Conservation (phyloP, 1,140 invertebrate species). For the Drosophila teissieri region DNA sequence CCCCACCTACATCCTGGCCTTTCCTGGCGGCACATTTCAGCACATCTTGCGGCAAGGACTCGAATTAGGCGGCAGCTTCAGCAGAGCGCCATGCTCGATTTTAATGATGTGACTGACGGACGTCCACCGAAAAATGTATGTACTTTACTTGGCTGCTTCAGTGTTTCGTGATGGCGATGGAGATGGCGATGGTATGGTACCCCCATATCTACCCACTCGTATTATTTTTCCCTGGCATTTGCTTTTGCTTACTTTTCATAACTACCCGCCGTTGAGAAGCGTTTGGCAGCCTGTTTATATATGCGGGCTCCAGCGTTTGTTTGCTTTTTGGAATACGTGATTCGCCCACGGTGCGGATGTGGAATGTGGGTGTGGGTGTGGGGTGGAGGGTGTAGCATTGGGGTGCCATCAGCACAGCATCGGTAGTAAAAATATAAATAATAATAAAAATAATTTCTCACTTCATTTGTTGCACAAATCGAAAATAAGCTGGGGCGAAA, state of each 20-base stretch:
- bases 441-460: conserved; percentile 80
- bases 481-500: conserved; percentile 50
- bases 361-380: neutral
- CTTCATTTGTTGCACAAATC: conserved; percentile 81
- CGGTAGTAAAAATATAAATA: conserved; percentile 72
- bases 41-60: conserved; percentile 74
- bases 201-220: neutral
- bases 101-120: conserved; percentile 78
- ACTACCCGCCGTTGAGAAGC: neutral
- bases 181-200: neutral
- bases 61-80: conserved; percentile 63
- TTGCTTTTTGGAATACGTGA: conserved; percentile 80
- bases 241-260: conserved; percentile 46
- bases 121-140: conserved; percentile 53
- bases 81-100: conserved; percentile 56
- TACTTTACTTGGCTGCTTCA: conserved; percentile 8
- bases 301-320: conserved; percentile 73
- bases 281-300: conserved; percentile 62
- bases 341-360: conserved; percentile 31
- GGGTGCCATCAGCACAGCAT: conserved; percentile 6
- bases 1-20: too few relatives aligned
- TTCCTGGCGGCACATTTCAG: conserved; percentile 17
- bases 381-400: too few relatives aligned
- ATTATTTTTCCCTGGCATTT: conserved; percentile 14
- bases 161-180: conserved; percentile 9